Conservation (phyloP, 2,113 vertebrate genomes). For the Atherinomorus stipes region DNA sequence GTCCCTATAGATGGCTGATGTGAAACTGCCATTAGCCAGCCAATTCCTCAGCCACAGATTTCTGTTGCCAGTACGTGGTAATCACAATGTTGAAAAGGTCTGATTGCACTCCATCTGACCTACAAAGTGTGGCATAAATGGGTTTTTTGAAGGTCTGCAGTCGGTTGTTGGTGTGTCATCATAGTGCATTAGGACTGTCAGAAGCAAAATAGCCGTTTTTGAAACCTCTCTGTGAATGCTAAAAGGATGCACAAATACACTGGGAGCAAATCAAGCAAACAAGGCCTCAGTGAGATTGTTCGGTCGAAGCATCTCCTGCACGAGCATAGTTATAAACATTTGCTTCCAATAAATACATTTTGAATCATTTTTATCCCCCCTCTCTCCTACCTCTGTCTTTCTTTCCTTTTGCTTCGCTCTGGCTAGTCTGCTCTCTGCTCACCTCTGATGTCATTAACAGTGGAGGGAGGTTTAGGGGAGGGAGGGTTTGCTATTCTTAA, state of each 20-base stretch:
- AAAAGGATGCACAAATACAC: constrained; percentile 73
- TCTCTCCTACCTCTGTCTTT: constrained; percentile 26
- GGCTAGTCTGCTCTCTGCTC: constrained; percentile 64
- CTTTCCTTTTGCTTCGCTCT: constrained; percentile 27
- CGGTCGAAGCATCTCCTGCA: constrained; percentile 13
- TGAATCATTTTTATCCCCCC: constrained; percentile 48
- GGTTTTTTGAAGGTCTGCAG: constrained; percentile 72
- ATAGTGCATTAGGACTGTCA: constrained; percentile 80
- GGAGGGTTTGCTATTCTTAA: constrained; percentile 89
- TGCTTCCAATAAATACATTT: constrained; percentile 25
- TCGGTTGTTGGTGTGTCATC: constrained; percentile 75
- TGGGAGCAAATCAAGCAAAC: constrained; percentile 48
- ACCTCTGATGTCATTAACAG: constrained; percentile 96
- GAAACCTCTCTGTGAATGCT: constrained; percentile 71
- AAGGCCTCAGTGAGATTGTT: constrained; percentile 31
- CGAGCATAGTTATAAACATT: constrained; percentile 33
- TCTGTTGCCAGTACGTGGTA: constrained; percentile 72
- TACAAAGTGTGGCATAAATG: constrained; percentile 78
- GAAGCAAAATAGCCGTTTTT: constrained; percentile 68
- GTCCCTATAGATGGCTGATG: constrained; percentile 77
- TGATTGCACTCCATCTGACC: constrained; percentile 77
- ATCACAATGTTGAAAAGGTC: constrained; percentile 78
- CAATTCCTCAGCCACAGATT: constrained; percentile 79
- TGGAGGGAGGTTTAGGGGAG: constrained; percentile 79
- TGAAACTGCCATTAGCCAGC: constrained; percentile 76